Evolutionary conservation across 2,797 vertebrate genomes (phyloP).

Genomic region (Hirundo rustica): DNA sequence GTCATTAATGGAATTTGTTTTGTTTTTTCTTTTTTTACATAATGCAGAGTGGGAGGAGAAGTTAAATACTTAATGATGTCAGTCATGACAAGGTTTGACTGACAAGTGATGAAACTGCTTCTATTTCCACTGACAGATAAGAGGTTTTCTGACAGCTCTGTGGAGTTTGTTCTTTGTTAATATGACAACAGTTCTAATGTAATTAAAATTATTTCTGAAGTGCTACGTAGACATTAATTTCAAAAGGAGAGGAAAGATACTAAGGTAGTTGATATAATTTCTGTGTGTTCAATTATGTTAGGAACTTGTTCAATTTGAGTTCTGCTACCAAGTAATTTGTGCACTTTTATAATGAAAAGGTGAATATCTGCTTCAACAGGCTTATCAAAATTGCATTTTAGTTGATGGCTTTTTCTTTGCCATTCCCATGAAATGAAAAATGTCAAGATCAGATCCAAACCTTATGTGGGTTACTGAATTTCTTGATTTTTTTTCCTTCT

Average conservation of each 20-base stretch:
- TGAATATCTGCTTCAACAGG: not conserved
- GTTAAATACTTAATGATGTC: not conserved
- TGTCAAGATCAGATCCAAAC: not conserved
- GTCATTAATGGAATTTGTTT: not conserved
- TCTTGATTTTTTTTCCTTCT: not conserved
- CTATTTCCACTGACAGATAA: not conserved
- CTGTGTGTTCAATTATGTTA: not conserved
- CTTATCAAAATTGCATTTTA: not conserved
- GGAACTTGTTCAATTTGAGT: not conserved
- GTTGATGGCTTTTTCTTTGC: not conserved
- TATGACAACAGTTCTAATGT: not conserved
- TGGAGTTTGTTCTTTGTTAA: slow-evolving; percentile 28
- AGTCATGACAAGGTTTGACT: not conserved
- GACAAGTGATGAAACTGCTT: not conserved
- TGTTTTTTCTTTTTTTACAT: not conserved
- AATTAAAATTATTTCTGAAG: slow-evolving; percentile 19
- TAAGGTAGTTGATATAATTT: not conserved
- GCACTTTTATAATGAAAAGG: not conserved
- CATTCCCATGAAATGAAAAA: not conserved
- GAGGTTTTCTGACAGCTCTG: not conserved
- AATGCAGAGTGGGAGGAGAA: not conserved
- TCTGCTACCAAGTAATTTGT: not conserved
- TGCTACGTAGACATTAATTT: not conserved
- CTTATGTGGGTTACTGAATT: not conserved
- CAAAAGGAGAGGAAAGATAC: not conserved